phyloP scores from a whole-genome alignment of 2,113 vertebrate species.

The Marmota flaviventris region DNA sequence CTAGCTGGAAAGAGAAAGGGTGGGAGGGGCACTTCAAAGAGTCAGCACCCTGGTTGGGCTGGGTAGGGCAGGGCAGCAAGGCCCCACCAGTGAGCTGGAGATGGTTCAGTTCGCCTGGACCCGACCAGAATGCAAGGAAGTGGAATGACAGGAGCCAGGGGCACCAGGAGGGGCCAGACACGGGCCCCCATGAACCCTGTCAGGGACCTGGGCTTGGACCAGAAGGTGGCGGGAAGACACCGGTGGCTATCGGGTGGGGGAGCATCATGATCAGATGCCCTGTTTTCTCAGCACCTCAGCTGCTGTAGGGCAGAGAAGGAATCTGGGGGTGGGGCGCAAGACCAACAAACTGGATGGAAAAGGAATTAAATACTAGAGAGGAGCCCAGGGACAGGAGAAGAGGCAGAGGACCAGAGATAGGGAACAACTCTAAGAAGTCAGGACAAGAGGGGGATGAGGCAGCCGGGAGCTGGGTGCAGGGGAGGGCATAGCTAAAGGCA shows the following conservation, averaged over 20 bases:
- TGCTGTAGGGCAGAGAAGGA: neutral
- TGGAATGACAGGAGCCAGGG: neutral
- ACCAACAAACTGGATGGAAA: accelerated
- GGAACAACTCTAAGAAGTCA: neutral
- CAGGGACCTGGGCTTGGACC: neutral
- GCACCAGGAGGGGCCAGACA: neutral
- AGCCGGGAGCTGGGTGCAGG: neutral
- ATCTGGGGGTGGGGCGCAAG: no score
- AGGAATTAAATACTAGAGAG: neutral
- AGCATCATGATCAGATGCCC: accelerated
- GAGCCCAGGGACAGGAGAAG: neutral
- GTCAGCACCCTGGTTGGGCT: no score
- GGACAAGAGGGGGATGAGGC: neutral
- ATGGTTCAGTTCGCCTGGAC: no score
- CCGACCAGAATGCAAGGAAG: accelerated
- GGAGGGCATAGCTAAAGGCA: neutral
- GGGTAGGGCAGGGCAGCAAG: neutral
- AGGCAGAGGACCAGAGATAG: neutral
- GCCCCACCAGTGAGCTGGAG: neutral
- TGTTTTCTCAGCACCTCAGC: neutral
- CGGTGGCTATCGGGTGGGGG: accelerated
- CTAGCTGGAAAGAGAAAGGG: neutral
- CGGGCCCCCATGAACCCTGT: accelerated
- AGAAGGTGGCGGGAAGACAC: neutral
- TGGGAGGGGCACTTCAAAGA: no score